Conservation (phyloP, 2,888 invertebrate species). For the Leptinotarsa peninsularis region DNA sequence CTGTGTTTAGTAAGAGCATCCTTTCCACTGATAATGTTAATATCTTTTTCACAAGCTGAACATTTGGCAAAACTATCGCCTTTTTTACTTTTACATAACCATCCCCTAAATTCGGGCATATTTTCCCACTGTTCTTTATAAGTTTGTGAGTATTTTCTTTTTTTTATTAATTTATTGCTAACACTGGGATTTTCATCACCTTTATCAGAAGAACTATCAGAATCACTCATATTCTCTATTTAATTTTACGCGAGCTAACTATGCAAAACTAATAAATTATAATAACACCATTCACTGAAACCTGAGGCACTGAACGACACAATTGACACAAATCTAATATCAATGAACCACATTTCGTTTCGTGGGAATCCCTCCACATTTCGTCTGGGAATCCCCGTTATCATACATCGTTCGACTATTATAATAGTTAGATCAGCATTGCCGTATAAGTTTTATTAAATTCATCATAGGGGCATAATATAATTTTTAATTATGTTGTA, state of each 20-base stretch:
- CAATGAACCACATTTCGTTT: background rate
- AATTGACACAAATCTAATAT: background rate
- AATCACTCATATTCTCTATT: background rate
- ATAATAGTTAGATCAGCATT: constrained; percentile 1
- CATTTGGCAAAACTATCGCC: constrained; percentile 1
- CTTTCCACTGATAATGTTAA: background rate
- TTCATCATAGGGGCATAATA: background rate
- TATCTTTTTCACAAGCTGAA: background rate
- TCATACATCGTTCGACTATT: background rate
- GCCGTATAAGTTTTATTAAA: background rate
- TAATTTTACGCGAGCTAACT: background rate
- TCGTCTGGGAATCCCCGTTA: background rate
- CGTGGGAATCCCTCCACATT: background rate
- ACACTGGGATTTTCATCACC: background rate
- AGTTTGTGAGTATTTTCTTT: background rate
- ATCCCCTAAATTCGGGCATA: background rate
- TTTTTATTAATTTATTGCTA: background rate
- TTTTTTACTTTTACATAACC: background rate
- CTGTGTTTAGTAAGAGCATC: background rate
- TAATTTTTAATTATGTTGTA: background rate
- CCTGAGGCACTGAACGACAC: background rate
- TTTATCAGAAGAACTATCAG: constrained; percentile 1
- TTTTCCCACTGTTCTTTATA: background rate
- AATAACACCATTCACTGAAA: background rate
- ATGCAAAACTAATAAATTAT: background rate